phyloP scores from a whole-genome alignment of 2,888 invertebrate species.

The Dasypogon diadema region DNA sequence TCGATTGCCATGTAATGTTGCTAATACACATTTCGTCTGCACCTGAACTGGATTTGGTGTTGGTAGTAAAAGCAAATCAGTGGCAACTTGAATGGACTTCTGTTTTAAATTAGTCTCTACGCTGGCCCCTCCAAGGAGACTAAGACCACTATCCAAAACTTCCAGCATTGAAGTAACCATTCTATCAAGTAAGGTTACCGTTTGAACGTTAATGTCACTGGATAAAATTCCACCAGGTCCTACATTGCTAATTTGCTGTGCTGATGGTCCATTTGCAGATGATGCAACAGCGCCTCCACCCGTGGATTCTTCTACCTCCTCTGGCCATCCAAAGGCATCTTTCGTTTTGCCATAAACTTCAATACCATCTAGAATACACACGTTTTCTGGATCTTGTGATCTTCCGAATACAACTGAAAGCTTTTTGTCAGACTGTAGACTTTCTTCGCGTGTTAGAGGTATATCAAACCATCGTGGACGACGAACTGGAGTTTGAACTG shows the following conservation, averaged over 20 bases:
- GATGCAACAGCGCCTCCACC: slow-evolving; percentile 64
- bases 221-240: slow-evolving; percentile 52
- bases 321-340: slow-evolving; percentile 97
- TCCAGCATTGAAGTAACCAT: slow-evolving; percentile 78
- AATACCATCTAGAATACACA: slow-evolving; percentile 93
- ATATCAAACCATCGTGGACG: slow-evolving; percentile 95
- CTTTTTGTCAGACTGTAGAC: slow-evolving; percentile 91
- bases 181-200: slow-evolving; percentile 69
- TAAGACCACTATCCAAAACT: slow-evolving; percentile 80
- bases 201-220: slow-evolving; percentile 57
- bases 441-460: slow-evolving; percentile 93
- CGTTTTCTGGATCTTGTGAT: slow-evolving; percentile 87
- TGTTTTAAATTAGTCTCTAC: slow-evolving; percentile 70
- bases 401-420: slow-evolving; percentile 86
- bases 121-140: slow-evolving; percentile 69
- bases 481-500: slow-evolving; percentile 77
- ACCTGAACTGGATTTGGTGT: slow-evolving; percentile 80
- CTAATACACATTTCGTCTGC: slow-evolving; percentile 84
- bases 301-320: slow-evolving; percentile 87
- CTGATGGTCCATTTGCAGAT: slow-evolving; percentile 59
- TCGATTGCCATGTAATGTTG: slow-evolving; percentile 81
- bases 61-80: slow-evolving; percentile 73
- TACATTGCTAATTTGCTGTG: slow-evolving; percentile 33
- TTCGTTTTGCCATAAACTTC: slow-evolving; percentile 97
- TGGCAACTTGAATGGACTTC: slow-evolving; percentile 75